phyloP scores from a whole-genome alignment of 1,140 invertebrate species.

The Trinorchestia longiramus region DNA sequence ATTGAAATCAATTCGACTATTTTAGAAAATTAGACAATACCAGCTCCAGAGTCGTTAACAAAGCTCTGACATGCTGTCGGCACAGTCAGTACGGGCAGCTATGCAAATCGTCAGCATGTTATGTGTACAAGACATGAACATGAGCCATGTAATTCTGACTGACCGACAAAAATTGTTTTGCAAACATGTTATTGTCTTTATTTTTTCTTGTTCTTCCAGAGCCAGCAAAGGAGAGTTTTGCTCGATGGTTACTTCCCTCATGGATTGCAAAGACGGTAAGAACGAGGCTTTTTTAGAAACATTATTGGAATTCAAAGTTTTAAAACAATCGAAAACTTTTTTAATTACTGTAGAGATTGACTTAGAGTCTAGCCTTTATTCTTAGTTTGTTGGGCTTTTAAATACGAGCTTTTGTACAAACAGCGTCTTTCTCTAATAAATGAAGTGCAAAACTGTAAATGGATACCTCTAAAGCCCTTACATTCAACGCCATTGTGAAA shows the following conservation, averaged over 20 bases:
- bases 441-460: neutral
- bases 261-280: neutral
- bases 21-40: neutral
- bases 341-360: neutral
- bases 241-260: neutral
- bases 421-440: neutral
- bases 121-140: neutral
- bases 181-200: neutral
- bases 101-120: neutral
- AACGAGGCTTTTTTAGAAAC: neutral
- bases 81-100: neutral
- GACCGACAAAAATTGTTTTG: neutral
- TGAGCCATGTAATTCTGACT: neutral
- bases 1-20: too few species aligned
- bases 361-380: neutral
- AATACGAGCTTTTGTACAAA: neutral
- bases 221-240: neutral
- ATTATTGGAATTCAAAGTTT: conserved; percentile 1
- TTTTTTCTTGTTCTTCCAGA: neutral
- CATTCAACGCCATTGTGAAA: too few species aligned
- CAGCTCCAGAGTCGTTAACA: neutral
- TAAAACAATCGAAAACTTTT: neutral
- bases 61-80: neutral
- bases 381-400: neutral
- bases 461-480: too few species aligned